Evolutionary conservation across 2,888 invertebrate species (phyloP), one percentile per base, ranked within the genome.

Genomic region (Venustoraphidia nigricollis): DNA sequence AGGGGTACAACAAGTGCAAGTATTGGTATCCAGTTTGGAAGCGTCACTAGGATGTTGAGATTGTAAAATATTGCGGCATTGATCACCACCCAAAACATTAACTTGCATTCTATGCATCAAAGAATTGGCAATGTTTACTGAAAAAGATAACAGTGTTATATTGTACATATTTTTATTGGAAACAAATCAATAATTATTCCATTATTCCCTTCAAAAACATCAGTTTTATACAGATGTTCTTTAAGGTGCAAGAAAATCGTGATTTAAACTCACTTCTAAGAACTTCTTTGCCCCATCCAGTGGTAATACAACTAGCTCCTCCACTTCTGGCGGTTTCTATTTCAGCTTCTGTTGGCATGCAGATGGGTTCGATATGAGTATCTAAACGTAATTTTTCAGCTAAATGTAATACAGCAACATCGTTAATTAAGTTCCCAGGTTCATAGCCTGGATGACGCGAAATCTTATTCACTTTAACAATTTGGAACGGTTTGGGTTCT

Each of bases 211-310:
- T 11, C 11, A 17, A 27, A 27, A 6, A 11, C 2, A 46, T 34
- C n/a, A 9, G 13, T 17, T 11, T 11, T 38, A 38, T 11, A 6
- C 1, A 38, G n/a, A 38, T 11, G 13, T 38, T 8, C n/a, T 11
- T 34, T 10, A 6, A 11, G 10, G 13, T 27, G 5, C 1, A 44
- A 45, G 34, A 27, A 27, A 27, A 27, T 27, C 27, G 6, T 6
- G 27, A 27, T 27, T 27, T 6, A 35, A 42, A 61, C 73, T 75
- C 68, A 89, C 88, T 76, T 76, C 81, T 79, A 45, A 89, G 62
- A 6, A 84, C 80, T 53, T 75, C 72, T 62, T 88, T 86, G 55
- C 88, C 88, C 87, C 88, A 90, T 44, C 89, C 89, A 46, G 87
- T 85, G 1, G 82, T 79, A 8, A 86, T 76, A 54, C 89, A 89